Base-by-base conservation (phyloP, 2,888 invertebrate genomes). In the Alviniconcha strummeri region DNA sequence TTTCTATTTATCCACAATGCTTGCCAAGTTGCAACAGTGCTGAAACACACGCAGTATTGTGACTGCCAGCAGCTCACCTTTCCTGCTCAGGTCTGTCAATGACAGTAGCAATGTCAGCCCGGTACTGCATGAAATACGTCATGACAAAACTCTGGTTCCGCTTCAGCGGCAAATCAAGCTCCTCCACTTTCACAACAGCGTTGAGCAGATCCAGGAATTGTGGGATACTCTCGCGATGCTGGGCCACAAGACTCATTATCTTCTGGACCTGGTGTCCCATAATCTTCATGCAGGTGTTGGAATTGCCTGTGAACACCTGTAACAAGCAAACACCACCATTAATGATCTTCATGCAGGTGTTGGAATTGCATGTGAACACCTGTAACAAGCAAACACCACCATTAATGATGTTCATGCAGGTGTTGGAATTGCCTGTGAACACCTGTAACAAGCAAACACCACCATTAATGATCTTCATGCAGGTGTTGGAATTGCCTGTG, bases 81-180 rank as follows among this genome's bases (percentile, higher is more conserved):
- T 88, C 82, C 55, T 90, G 87, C 60, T 89, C 88, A 64, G 89
- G 86, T 56, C 90, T 89, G 84, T 93, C 93, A 56, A 93, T 90
- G n/a, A 93, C 88, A 69, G 86, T 85, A 19, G 92, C 93, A 9
- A 93, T 91, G 19, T 92, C 92, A 4, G 89, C 80, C 36, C 92
- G 85, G 83, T 90, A 91, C 89, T 93, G 93, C 93, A 93, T 93
- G 87, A 93, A 92, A 88, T 92, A 93, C 83, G 92, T 93, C 92
- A 93, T 93, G 71, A 93, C 93, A 81, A 91, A 92, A 56, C 91
- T 90, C 85, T 93, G 93, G 87, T 93, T 93, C 71, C 93, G 86
- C 86, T 93, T 93, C 80, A 93, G 87, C 1, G 93, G 93, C 82
- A 93, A 87, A 85, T 93, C 92, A 54, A 93, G 89, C 80, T 93